These are phyloP conservation scores for Pammene aurita DNA, from an alignment of 2,888 invertebrate species.

Conservation along the genomic window DNA sequence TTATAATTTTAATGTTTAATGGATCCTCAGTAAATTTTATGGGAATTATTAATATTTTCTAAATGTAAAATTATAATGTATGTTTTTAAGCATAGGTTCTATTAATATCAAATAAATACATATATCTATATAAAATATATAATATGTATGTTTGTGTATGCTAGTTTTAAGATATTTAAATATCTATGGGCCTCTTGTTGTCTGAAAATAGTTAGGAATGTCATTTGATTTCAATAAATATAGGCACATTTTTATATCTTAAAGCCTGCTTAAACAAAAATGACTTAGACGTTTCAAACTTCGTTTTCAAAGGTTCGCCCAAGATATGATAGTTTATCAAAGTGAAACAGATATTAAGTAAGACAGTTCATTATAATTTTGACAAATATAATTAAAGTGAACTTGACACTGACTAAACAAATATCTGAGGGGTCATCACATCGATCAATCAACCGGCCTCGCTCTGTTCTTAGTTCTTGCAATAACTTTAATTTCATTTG, in stretches of 20 bases:
- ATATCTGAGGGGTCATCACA: conserved; percentile 66
- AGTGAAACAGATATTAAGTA: conserved; percentile 41
- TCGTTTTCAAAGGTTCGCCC: conserved; percentile 17
- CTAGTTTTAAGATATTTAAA: too few relatives aligned
- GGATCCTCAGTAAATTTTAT: too few relatives aligned
- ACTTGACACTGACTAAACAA: conserved; percentile 67
- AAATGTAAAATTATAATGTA: too few relatives aligned
- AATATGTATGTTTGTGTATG: too few relatives aligned
- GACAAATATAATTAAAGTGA: conserved; percentile 64
- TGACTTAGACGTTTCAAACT: conserved; percentile 25
- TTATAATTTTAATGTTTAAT: too few relatives aligned
- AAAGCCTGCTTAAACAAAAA: conserved; percentile 4
- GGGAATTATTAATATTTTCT: too few relatives aligned
- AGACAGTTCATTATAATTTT: conserved; percentile 47
- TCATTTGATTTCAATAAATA: too few relatives aligned
- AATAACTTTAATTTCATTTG: conserved; percentile 47
- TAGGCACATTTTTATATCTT: not conserved
- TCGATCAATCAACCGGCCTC: conserved; percentile 71
- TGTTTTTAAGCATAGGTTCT: too few relatives aligned
- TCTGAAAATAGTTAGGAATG: too few relatives aligned
- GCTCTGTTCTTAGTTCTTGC: conserved; percentile 47
- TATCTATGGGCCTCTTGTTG: too few relatives aligned
- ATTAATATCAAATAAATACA: too few relatives aligned
- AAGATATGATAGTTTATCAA: conserved; percentile 41
- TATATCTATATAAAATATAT: too few relatives aligned